A percentile compares a stretch with the other conserved stretches of the same genome.
Evolutionary conservation across 1,140 invertebrate species (phyloP).

Genomic region (Heliconius eleuchia): DNA sequence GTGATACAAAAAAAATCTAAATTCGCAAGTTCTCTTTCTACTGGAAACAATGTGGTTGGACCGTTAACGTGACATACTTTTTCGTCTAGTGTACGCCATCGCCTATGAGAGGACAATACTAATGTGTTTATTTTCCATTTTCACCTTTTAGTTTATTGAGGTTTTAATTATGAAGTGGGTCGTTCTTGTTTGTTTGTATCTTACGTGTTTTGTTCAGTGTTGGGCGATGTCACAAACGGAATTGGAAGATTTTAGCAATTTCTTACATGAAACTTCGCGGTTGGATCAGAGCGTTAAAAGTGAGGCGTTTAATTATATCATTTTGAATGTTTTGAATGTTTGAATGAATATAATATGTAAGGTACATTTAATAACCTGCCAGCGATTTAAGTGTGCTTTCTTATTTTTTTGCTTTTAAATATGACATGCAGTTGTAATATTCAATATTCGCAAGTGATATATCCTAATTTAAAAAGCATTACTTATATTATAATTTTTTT

Average conservation of each 20-base stretch:
- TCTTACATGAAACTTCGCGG: constrained; percentile 63
- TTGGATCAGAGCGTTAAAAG: constrained; percentile 71
- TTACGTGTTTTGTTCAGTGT: constrained; percentile 58
- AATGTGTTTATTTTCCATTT: constrained; percentile 34
- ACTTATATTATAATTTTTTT: too few species aligned
- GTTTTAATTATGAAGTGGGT: constrained; percentile 54
- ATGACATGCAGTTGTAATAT: too few species aligned
- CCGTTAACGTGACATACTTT: constrained; percentile 62
- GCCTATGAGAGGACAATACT: constrained; percentile 26
- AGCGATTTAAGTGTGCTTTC: too few species aligned
- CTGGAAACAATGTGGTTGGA: constrained; percentile 37
- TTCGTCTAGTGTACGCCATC: constrained; percentile 25
- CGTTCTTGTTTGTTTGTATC: constrained; percentile 50
- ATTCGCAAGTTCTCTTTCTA: constrained; percentile 24
- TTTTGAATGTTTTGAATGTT: neutral
- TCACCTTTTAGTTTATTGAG: constrained; percentile 21
- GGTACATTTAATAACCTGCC: too few species aligned
- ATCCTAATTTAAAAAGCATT: too few species aligned
- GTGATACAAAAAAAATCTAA: constrained; percentile 42
- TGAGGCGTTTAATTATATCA: constrained; percentile 44
- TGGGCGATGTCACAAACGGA: constrained; percentile 61
- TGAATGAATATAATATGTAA: too few species aligned
- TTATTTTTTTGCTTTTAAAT: too few species aligned
- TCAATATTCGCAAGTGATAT: too few species aligned
- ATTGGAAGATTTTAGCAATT: constrained; percentile 71